Evolutionary conservation across 2,888 invertebrate species (phyloP).

Genomic region (Caenorhabditis angaria): DNA sequence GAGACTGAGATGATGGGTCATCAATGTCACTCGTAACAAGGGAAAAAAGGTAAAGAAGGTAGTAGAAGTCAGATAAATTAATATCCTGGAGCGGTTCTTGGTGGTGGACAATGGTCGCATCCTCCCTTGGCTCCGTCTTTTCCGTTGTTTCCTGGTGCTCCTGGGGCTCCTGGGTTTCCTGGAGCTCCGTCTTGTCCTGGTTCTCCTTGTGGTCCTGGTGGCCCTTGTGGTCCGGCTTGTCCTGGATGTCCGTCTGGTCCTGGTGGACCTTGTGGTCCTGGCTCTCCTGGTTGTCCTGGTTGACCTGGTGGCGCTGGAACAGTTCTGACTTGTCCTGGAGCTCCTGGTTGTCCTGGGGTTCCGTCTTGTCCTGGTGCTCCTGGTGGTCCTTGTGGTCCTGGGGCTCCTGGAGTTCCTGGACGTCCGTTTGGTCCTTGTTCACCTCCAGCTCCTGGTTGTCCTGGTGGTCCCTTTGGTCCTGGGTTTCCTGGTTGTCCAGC

Average conservation of each 20-base stretch:
- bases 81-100: constrained; percentile 53
- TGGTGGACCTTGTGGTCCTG: constrained; percentile 45
- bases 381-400: constrained; percentile 28
- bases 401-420: constrained; percentile 39
- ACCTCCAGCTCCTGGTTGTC: constrained; percentile 44
- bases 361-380: constrained; percentile 47
- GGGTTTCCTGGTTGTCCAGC: constrained; percentile 58
- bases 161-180: constrained; percentile 43
- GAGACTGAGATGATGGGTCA: constrained; percentile 26
- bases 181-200: constrained; percentile 56
- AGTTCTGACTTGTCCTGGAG: constrained; percentile 42
- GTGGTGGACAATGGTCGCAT: constrained; percentile 55
- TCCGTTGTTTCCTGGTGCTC: constrained; percentile 50
- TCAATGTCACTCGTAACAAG: constrained; percentile 6
- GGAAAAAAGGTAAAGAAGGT: background rate
- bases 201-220: constrained; percentile 47
- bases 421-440: constrained; percentile 49
- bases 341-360: constrained; percentile 57
- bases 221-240: constrained; percentile 43
- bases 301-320: constrained; percentile 53
- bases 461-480: constrained; percentile 54
- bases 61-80: constrained; percentile 10
- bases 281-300: constrained; percentile 55
- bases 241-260: constrained; percentile 53
- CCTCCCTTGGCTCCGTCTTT: constrained; percentile 36